phyloP scores from a whole-genome alignment of 2,797 vertebrate species.

The Nannoperca australis region DNA sequence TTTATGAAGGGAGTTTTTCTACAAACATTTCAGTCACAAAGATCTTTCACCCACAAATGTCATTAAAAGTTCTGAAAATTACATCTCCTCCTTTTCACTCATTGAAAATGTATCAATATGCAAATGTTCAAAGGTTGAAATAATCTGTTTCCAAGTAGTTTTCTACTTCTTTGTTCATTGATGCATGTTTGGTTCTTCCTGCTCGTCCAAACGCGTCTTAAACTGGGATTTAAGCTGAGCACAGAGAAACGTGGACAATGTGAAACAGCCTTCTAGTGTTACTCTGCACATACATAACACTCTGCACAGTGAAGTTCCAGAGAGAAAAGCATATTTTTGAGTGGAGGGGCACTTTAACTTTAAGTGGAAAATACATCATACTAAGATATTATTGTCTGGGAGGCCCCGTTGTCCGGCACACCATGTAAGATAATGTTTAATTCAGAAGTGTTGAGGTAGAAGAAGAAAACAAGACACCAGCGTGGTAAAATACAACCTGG shows the following conservation, averaged over 20 bases:
- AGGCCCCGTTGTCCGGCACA: neutral
- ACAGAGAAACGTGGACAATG: neutral
- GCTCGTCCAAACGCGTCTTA: neutral
- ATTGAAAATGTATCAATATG: neutral
- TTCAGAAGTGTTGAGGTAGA: constrained; percentile 2
- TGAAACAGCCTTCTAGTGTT: neutral
- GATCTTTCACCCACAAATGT: neutral
- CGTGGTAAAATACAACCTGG: neutral
- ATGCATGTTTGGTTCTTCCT: neutral
- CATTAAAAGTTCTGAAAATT: neutral
- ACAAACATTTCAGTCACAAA: neutral
- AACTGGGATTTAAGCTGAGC: neutral
- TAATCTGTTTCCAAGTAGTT: neutral
- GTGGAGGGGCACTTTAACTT: neutral
- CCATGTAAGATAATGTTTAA: constrained; percentile 9
- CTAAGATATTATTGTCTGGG: neutral
- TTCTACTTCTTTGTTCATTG: neutral
- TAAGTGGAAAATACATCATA: neutral
- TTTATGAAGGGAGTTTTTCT: neutral
- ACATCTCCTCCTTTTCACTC: neutral
- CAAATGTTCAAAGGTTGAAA: neutral
- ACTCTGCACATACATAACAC: neutral
- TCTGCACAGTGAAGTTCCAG: neutral
- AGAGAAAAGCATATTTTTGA: neutral
- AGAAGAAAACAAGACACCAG: constrained; percentile 24